Conservation (phyloP, 92 coral and sea anemone genomes). For the Actinernus sp. region DNA sequence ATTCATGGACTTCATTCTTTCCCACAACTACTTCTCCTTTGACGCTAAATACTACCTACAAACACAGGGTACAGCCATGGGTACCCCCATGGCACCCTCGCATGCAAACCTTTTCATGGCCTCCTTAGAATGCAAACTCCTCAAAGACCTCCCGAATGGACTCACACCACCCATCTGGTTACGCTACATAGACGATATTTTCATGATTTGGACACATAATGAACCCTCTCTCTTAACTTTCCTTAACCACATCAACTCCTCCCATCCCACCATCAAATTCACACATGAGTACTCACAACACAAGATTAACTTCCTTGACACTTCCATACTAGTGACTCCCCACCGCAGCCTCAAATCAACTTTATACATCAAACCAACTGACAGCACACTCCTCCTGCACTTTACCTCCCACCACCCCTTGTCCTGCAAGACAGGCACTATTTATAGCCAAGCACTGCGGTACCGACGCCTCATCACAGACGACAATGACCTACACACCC, state of each 20-base stretch:
- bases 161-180: constrained; percentile 40
- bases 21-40: constrained; percentile 39
- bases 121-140: constrained; percentile 6
- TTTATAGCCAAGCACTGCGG: constrained; percentile 53
- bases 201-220: constrained; percentile 38
- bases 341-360: constrained; percentile 4
- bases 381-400: constrained; percentile 38
- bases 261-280: constrained; percentile 25
- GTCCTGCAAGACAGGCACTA: constrained; percentile 28
- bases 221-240: background rate
- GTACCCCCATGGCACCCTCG: constrained; percentile 55
- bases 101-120: constrained; percentile 31
- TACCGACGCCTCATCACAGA: constrained; percentile 21
- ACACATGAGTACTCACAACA: constrained; percentile 3
- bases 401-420: constrained; percentile 38
- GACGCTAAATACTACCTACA: constrained; percentile 29
- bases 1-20: constrained; percentile 17
- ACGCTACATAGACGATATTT: constrained; percentile 46
- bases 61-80: constrained; percentile 51
- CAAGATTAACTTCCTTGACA: constrained; percentile 37
- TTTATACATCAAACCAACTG: constrained; percentile 41
- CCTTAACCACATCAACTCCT: constrained; percentile 18
- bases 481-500: background rate
- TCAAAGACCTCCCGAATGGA: background rate
- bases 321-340: constrained; percentile 9